Evolutionary conservation across 1,140 invertebrate genomes (phyloP), one percentile per base, ranked within the genome.

Genomic region (Pristionchus pacificus): DNA sequence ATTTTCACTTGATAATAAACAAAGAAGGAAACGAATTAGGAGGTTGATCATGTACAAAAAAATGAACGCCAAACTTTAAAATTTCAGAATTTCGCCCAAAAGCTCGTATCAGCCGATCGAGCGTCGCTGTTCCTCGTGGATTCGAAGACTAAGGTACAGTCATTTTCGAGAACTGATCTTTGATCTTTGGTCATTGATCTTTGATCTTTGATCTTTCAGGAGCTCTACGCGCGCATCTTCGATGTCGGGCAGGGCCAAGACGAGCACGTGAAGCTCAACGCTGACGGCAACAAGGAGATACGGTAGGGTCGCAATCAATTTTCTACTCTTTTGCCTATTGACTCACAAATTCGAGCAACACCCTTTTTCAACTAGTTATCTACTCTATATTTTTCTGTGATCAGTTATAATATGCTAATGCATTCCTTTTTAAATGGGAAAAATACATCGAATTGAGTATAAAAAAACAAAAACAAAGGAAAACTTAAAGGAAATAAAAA

Each of bases 191-290:
- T 65, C 60, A 67, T 68, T 67, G 2, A 74, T 88, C 70, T 10
- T 49, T 49, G 38, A 49, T n/a, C n/a, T n/a, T n/a, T n/a, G n/a
- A n/a, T n/a, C n/a, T n/a, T n/a, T n/a, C n/a, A 49, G 38, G 90
- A 92, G 83, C 85, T 93, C 14, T 92, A 91, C 77, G 90, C 91
- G 1, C 88, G 90, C 55, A 91, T 93, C 49, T 93, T 92, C 84
- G 91, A 93, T 81, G 85, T 91, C 24, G 89, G 88, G 24, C 74
- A 64, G n/a, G 68, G 68, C 19, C 67, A 59, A 2, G 62, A 67
- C 19, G 75, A 77, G 55, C 67, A 74, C 62, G 38, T 62, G 2
- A 38, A 61, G 27, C 27, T 74, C 33, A 60, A 74, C 55, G 27
- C 28, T 28, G 78, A 82, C 32, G 79, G 75, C 13, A 59, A 73